Base-by-base conservation (phyloP, 2,888 invertebrate genomes). In the Hemicrepidius hirtus region DNA sequence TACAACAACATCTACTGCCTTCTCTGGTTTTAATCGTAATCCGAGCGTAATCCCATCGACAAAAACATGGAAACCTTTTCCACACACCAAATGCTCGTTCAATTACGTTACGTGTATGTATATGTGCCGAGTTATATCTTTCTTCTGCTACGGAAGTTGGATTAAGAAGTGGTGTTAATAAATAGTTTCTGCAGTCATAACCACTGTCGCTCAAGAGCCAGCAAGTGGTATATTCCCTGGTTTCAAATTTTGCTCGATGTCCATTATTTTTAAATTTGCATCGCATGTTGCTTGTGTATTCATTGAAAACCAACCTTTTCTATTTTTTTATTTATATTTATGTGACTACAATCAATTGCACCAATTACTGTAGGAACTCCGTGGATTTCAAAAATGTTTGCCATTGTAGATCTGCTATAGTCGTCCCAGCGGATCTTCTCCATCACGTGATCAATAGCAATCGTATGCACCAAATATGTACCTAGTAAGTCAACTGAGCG, bases 31-130 rank as follows among this genome's bases (percentile, higher is more conserved):
- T 20, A 32, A 12, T 20, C n/a, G n/a, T n/a, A n/a, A n/a, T n/a
- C n/a, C n/a, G n/a, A n/a, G n/a, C 40, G 1, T 10, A 59, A 37
- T 12, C 59, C 40, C 10, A 59, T 12, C 7, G 59, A 59, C 10
- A n/a, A n/a, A 59, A 40, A 18, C 37, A 18, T 9, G 59, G 59
- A 59, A 59, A 59, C 16, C 40, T 59, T 40, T 59, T 59, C 59
- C 59, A 59, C 12, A 59, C 59, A 12, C 40, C 59, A 40, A 37
- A 40, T 18, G 12, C 16, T 16, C 37, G 3, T 59, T 59, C 59
- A 16, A 59, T 18, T 10, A 20, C 18, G 35, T 59, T 59, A 18
- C 59, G 37, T 20, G 59, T 18, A 7, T 35, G 16, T 10, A 59
- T 59, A 18, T 59, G 59, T 1, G 20, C 10, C 10, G 16, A 32